Evolutionary conservation across 2,888 invertebrate species (phyloP), one percentile per base, ranked within the genome.

Genomic region (Labia minor): DNA sequence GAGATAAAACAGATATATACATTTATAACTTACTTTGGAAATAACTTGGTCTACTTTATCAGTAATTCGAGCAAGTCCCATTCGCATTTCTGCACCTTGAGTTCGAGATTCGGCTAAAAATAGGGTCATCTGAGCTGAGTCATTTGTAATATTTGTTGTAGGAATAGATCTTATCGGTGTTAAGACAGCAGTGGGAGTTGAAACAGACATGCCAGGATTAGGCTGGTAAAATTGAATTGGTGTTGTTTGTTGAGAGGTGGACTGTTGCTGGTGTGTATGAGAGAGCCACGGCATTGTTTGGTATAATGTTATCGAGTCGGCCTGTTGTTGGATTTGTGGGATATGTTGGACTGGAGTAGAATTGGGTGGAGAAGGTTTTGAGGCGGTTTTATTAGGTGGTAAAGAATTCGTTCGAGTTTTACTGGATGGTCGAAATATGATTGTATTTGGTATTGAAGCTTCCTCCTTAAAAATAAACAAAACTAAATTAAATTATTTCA

Each of bases 81-180:
- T 81, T 70, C 86, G 79, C n/a, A 87, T 76, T 75, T 88, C 87
- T 8, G 84, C 80, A 73, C 85, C 86, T 68, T 86, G 85, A 18
- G 83, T 83, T 69, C 86, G 77, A 66, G 82, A 82, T 76, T 86
- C 86, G 1, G 83, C 77, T 65, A 85, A 73, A 68, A 86, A 78
- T 71, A 85, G 76, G 70, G 82, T 82, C 61, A 83, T 73, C 69
- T 79, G 79, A 62, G 49, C 49, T 49, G 82, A 79, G 70, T 77
- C 77, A 63, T 69, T 68, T 21, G 67, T 67, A 26, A 26, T 8
- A 10, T 67, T 18, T 11, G 75, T 68, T 14, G 77, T 73, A 1
- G 77, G 67, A 16, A 69, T 67, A 19, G 69, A 67, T 11, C 33
- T 19, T 11, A 65, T 61, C 18, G 68, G 62, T 21, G 62, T 33